Evolutionary conservation across 2,113 vertebrate genomes (phyloP), one percentile per base, ranked within the genome.

Genomic region (Myrmecophaga tridactyla): DNA sequence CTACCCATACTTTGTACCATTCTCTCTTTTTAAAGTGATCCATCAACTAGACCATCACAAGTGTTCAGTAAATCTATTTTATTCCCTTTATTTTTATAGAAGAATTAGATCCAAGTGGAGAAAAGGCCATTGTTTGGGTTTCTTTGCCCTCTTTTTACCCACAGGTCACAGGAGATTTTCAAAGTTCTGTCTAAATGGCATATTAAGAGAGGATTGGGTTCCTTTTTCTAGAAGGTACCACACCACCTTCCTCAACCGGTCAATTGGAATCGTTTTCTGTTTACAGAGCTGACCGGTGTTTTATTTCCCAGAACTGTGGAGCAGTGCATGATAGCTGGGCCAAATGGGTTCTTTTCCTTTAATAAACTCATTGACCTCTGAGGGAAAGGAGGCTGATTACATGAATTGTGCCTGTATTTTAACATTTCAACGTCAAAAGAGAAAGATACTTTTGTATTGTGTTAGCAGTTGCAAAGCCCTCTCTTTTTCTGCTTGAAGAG

Each of bases 161-260:
- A 94, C n/a, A 94, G 76, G 88, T 97, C 92, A 90, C 76, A 94
- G 90, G 76, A 97, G 95, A 96, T 29, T 85, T 96, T 97, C 80
- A 89, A 82, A 96, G 94, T 89, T 97, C 87, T 92, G 97, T 56
- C 4, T 20, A 70, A 95, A 97, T 80, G 94, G 81, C 86, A 96
- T 82, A 67, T 81, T 93, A 93, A 53, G 21, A 94, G 94, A 90
- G 20, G 90, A 88, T 46, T 83, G 69, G 62, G 85, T 96, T 95
- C 7, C 1, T 67, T 91, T 97, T 95, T 87, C 86, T 70, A 72
- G 91, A 95, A 98, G 96, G 97, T 96, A 97, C 98, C 97, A 93
- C 97, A 97, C 97, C 97, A 98, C 97, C 97, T 98, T 98, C 97
- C 97, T 98, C 98, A 98, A 98, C 98, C 97, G 98, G 97, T 96